These are phyloP conservation scores for Cyrtodaria siliqua DNA, from an alignment of 2,888 invertebrate species.

Conservation along the genomic window DNA sequence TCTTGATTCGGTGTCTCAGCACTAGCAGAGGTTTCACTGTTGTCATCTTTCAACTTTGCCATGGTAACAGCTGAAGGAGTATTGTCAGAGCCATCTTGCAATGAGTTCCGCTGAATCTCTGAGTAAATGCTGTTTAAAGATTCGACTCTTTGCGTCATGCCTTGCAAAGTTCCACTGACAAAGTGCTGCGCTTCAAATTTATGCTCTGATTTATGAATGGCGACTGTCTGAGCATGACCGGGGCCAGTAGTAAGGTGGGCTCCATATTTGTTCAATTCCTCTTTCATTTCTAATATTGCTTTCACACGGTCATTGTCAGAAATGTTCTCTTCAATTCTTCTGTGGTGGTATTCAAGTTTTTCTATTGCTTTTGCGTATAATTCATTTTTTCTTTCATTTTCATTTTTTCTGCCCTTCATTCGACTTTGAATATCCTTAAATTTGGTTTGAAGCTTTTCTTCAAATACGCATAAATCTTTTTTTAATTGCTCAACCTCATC, in stretches of 20 bases:
- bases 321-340: not conserved
- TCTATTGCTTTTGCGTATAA: not conserved
- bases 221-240: not conserved
- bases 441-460: not conserved
- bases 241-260: not conserved
- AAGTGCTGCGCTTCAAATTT: not conserved
- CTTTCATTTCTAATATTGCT: slow-evolving; percentile 1
- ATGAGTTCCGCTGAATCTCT: slow-evolving; percentile 1
- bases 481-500: not conserved
- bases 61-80: not conserved
- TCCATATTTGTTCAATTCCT: too few relatives aligned
- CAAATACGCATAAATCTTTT: not conserved
- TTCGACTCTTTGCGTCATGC: not conserved
- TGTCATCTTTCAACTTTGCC: too few relatives aligned
- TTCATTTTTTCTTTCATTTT: not conserved
- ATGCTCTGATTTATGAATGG: not conserved
- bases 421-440: not conserved
- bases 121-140: slow-evolving; percentile 1
- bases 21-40: too few relatives aligned
- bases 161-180: not conserved
- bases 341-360: not conserved
- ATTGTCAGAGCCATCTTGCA: not conserved
- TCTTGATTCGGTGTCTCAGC: too few relatives aligned
- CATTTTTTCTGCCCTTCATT: not conserved
- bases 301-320: not conserved